Evolutionary conservation across 2,113 vertebrate genomes (phyloP).

Genomic region (Macaca fascicularis): T2T-MFA8v1.1 NC_088381.1:37927001-37927500

Average conservation of each 20-base stretch:
- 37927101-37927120: neutral
- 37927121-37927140: constrained; percentile 47
- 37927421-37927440: neutral
- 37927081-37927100: neutral
- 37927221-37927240: neutral
- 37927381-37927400: neutral
- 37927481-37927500: neutral
- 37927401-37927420: neutral
- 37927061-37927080: neutral
- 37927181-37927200: neutral
- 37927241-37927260: neutral
- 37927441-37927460: neutral
- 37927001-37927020: constrained; percentile 11
- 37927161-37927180: constrained; percentile 22
- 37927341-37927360: neutral
- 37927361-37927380: neutral
- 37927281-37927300: neutral
- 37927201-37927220: neutral
- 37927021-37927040: neutral
- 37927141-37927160: neutral
- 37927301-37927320: neutral
- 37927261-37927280: neutral
- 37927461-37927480: neutral
- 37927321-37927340: neutral
- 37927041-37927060: constrained; percentile 19